Percentiles rank a stretch among this genome's conserved stretches.
phyloP scores from a whole-genome alignment of 2,113 vertebrate species.

The Lichenostomus cassidix region DNA sequence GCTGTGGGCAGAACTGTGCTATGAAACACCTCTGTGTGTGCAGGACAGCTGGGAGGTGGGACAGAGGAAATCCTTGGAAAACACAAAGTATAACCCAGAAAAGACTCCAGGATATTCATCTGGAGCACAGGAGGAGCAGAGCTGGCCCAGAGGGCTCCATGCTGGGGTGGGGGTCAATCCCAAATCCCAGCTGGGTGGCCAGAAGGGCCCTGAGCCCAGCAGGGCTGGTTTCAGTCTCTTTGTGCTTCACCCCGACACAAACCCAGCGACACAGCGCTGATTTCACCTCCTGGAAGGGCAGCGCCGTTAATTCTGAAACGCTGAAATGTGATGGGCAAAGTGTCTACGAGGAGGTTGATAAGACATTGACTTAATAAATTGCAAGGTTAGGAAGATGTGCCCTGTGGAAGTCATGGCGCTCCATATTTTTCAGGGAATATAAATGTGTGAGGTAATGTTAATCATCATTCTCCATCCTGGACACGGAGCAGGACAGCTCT shows the following conservation, averaged over 20 bases:
- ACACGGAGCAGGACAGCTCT: not conserved
- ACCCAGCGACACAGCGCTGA: not conserved
- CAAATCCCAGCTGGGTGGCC: not conserved
- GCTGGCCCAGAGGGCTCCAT: not conserved
- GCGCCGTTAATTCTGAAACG: not conserved
- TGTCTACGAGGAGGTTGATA: not conserved
- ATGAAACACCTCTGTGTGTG: fast-evolving
- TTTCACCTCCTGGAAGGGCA: constrained; percentile 21
- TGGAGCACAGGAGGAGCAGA: fast-evolving
- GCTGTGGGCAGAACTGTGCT: fast-evolving
- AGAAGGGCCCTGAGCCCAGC: not conserved
- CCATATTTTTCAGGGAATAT: constrained; percentile 32
- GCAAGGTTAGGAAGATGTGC: constrained; percentile 43
- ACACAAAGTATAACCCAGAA: fast-evolving
- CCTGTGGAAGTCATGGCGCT: not conserved
- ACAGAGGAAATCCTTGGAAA: not conserved
- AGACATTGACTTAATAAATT: constrained; percentile 34
- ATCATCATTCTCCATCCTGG: constrained; percentile 6
- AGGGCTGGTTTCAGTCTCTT: not conserved
- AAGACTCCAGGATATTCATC: not conserved
- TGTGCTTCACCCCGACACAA: not conserved
- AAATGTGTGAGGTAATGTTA: constrained; percentile 46
- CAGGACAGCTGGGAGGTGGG: not conserved
- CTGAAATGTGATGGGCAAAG: not conserved
- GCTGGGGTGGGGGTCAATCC: fast-evolving